Evolutionary conservation across 2,113 vertebrate species (phyloP).

Genomic region (Motacilla alba): DNA sequence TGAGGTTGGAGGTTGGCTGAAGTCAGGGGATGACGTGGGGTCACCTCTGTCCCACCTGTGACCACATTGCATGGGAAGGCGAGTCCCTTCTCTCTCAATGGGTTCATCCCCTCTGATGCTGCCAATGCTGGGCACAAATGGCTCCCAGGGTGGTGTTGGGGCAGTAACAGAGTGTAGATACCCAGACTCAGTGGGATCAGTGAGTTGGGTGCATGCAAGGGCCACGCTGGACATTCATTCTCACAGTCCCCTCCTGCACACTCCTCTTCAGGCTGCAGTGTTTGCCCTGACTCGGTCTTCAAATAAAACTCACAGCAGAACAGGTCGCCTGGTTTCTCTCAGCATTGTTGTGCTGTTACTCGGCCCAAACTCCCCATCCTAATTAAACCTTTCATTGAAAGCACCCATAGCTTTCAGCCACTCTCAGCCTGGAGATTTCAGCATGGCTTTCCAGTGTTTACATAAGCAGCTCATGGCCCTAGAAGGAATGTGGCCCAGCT

Average conservation of each 20-base stretch:
- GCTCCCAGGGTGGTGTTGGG: neutral
- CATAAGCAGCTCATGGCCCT: neutral
- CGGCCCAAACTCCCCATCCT: neutral
- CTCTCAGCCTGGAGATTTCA: neutral
- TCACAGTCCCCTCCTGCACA: neutral
- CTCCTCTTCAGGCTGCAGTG: neutral
- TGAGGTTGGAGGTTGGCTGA: neutral
- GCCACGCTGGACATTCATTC: neutral
- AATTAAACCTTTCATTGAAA: neutral
- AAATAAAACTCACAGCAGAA: neutral
- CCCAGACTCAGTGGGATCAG: neutral
- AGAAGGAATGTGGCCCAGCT: neutral
- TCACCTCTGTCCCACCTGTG: neutral
- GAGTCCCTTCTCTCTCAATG: neutral
- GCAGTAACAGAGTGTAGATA: neutral
- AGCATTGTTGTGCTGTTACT: neutral
- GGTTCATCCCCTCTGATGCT: neutral
- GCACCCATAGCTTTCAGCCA: neutral
- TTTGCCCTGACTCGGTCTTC: neutral
- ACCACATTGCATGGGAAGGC: rapidly evolving
- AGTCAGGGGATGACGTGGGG: neutral
- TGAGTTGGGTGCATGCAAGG: too few species aligned
- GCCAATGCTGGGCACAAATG: neutral
- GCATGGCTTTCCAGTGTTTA: rapidly evolving
- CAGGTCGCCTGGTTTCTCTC: neutral